These are phyloP conservation scores for Odontophorus gujanensis DNA, from an alignment of 2,113 vertebrate species.

Conservation along the genomic window DNA sequence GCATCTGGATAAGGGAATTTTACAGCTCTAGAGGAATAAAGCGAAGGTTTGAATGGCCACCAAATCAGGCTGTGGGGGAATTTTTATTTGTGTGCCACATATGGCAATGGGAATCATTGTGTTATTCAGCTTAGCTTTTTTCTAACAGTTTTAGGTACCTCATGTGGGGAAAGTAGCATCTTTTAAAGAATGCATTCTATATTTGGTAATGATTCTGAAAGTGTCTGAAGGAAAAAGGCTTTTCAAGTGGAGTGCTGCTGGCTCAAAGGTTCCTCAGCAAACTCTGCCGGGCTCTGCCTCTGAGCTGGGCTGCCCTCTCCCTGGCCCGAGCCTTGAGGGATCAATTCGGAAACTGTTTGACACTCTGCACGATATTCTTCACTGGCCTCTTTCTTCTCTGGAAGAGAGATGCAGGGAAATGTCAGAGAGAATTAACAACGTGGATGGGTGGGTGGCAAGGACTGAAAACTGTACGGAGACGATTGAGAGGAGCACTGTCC, in stretches of 20 bases:
- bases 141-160: slow-evolving; percentile 26
- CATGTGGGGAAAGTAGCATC: slow-evolving; percentile 34
- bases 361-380: slow-evolving; percentile 32
- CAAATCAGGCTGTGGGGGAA: neutral
- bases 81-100: neutral
- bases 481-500: neutral
- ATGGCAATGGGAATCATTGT: neutral
- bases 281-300: slow-evolving; percentile 34
- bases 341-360: slow-evolving; percentile 32
- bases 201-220: slow-evolving; percentile 20
- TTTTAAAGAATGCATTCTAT: slow-evolving; percentile 48
- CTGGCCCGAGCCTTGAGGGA: slow-evolving; percentile 39
- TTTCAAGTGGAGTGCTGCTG: slow-evolving; percentile 44
- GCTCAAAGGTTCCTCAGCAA: slow-evolving; percentile 50
- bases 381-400: slow-evolving; percentile 19
- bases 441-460: neutral
- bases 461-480: neutral
- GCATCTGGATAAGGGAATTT: neutral
- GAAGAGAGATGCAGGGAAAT: slow-evolving; percentile 36
- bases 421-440: slow-evolving; percentile 39
- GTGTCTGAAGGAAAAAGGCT: slow-evolving; percentile 49
- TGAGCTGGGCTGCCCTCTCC: slow-evolving; percentile 27
- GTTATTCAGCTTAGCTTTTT: slow-evolving; percentile 37
- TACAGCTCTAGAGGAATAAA: accelerated
- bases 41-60: neutral